A percentile compares a stretch with the other conserved stretches of the same genome.
Evolutionary conservation across 2,888 invertebrate genomes (phyloP).

Genomic region (Acanthosepion lycidas): DNA sequence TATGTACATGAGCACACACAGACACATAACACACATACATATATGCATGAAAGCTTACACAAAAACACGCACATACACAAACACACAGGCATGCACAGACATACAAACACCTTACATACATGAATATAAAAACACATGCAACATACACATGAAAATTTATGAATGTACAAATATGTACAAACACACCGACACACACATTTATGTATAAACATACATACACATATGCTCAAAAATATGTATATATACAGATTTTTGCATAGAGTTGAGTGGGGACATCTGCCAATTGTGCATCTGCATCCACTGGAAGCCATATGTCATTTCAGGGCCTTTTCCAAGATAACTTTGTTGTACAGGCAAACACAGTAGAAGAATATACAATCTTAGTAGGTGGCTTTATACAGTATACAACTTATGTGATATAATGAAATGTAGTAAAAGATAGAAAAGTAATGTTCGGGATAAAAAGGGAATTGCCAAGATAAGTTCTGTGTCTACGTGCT

Average conservation of each 20-base stretch:
- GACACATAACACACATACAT: too few species aligned
- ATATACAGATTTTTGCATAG: background rate
- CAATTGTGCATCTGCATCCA: background rate
- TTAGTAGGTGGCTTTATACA: background rate
- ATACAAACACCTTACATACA: too few species aligned
- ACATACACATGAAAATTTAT: too few species aligned
- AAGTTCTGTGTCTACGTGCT: background rate
- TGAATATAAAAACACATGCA: too few species aligned
- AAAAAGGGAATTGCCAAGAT: background rate
- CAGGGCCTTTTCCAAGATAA: background rate
- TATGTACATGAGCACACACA: too few species aligned
- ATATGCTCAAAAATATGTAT: too few species aligned
- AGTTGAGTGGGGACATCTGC: background rate
- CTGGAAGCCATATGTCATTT: background rate
- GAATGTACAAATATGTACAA: too few species aligned
- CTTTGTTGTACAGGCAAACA: background rate
- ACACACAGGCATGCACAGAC: too few species aligned
- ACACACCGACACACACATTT: too few species aligned
- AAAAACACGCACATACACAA: too few species aligned
- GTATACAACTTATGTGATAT: background rate
- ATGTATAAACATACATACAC: too few species aligned
- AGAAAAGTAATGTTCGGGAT: background rate
- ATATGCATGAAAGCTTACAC: too few species aligned
- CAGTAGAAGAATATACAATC: background rate
- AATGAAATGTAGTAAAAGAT: background rate